Base-by-base conservation (phyloP, 2,113 vertebrate species). In the Scytalopus superciliaris region DNA sequence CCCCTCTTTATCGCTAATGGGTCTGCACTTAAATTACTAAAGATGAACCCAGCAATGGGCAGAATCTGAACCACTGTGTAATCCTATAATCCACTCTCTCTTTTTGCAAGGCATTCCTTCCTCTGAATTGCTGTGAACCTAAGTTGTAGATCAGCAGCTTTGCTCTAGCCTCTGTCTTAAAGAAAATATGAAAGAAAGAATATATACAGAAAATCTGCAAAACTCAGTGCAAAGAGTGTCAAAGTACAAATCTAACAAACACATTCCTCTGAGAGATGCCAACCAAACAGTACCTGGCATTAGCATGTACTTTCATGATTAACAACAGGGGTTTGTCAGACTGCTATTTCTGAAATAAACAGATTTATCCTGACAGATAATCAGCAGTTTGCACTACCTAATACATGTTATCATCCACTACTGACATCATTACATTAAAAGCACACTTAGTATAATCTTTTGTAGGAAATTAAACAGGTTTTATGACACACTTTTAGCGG, bases 361-460 rank as follows among this genome's bases (percentile, higher is more conserved):
- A 97, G 96, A 98, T 98, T 98, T 97, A 97, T 94, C 91, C 94
- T 97, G 96, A 98, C 98, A 98, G 97, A 98, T 98, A 97, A 98
- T 97, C 98, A 97, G 97, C 96, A 97, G 96, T 98, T 98, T 94
- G 73, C 63, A 80, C 95, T 97, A 90, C 88, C 95, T 97, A 98
- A 98, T 97, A 97, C 94, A 93, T 97, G 97, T 98, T 98, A 97
- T 98, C 97, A 97, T 97, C 97, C 25, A 31, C 95, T 76, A 89
- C 89, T 95, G 96, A 97, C 97, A 97, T 98, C 97, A 98, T 98
- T 98, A 97, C 89, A 96, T 96, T 98, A 97, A 98, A 98, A 98
- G 98, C 96, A 95, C 94, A 97, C 97, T 98, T 97, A 97, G 96
- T 95, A 84, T 98, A 97, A 98, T 97, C 93, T 97, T 98, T 94